Evolutionary conservation across 2,888 invertebrate genomes (phyloP), one percentile per base, ranked within the genome.

Genomic region (Morpho helenor): DNA sequence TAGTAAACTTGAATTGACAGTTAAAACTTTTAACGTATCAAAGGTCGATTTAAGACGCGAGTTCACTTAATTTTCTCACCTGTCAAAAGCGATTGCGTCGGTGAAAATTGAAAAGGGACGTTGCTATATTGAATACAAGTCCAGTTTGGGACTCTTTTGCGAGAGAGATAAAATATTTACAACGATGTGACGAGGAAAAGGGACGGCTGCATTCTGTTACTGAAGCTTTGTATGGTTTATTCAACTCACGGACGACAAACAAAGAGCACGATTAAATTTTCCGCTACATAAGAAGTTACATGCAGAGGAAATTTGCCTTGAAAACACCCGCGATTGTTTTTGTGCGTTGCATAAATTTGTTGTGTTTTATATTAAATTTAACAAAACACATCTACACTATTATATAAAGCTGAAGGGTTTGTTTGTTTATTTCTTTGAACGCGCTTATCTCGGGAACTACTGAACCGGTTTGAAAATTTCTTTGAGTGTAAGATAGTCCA

Each of bases 241-340:
- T 84, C 84, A 79, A 78, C 76, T 81, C 84, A 84, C 84, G 84
- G 73, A 74, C 69, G 72, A 74, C 75, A 80, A 79, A 84, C 82
- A 81, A 77, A 81, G 79, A 77, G 78, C 74, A 71, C 84, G 84
- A 84, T 84, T 84, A 83, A 84, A 84, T 85, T 85, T 84, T 83
- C 83, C 84, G 81, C 83, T 82, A 84, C 84, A 82, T 84, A 82
- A 83, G 79, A 77, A 79, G 71, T 70, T 74, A 73, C 77, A 77
- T 73, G 77, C 76, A 76, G 74, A 72, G 73, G 75, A 73, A 74
- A 73, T 76, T 76, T 75, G 74, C 70, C 73, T 68, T 68, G 64
- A 64, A 61, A 66, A 67, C 66, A 64, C 62, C 66, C 62, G 63
- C 61, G 67, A 69, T 68, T 66, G 65, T 66, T 48, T 67, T 63